A percentile compares a stretch with the other conserved stretches of the same genome.
phyloP scores from a whole-genome alignment of 2,113 vertebrate species.

The Piprites chloris region DNA sequence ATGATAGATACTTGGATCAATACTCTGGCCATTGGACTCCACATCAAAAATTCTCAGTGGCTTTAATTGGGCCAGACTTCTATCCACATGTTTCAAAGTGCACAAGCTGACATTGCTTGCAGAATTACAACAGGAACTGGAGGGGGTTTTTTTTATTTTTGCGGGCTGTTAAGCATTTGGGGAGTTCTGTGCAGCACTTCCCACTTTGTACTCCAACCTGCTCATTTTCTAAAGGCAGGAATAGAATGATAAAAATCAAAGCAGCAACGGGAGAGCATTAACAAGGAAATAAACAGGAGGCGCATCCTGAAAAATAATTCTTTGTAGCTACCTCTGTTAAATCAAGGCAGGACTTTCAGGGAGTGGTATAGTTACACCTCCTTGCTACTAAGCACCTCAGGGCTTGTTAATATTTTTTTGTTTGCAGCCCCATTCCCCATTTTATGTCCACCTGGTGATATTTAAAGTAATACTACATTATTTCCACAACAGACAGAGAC shows the following conservation, averaged over 20 bases:
- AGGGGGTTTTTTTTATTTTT: background rate
- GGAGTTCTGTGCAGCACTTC: background rate
- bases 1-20: background rate
- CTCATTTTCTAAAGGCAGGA: background rate
- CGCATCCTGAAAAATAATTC: conserved; percentile 22
- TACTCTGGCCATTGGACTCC: background rate
- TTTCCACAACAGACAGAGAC: background rate
- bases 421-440: background rate
- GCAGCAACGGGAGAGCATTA: background rate
- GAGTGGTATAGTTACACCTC: background rate
- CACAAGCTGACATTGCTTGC: background rate
- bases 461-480: background rate
- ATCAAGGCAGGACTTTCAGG: background rate
- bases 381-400: background rate
- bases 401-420: background rate
- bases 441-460: background rate
- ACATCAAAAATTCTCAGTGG: background rate
- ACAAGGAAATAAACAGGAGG: background rate
- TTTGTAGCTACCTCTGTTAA: conserved; percentile 12
- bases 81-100: background rate
- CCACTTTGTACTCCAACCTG: background rate
- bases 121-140: background rate
- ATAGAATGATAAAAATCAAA: conserved; percentile 38
- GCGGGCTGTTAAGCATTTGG: background rate
- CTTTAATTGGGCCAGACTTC: background rate